Evolutionary conservation across 2,113 vertebrate genomes (phyloP), one percentile per base, ranked within the genome.

Genomic region (Forbesichthys agassizii): DNA sequence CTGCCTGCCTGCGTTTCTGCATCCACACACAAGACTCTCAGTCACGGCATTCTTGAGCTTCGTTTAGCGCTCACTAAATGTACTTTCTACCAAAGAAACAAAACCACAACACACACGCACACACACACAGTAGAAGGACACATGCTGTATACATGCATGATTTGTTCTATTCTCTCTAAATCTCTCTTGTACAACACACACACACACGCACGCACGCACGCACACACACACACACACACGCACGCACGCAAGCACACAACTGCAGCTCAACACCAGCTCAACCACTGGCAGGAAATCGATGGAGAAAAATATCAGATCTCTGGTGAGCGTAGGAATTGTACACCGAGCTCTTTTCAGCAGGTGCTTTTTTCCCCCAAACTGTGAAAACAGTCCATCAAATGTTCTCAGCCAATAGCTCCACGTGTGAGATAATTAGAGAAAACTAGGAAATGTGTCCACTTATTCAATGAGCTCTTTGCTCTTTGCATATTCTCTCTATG

Each of bases 261-360:
- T 61, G 59, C 59, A 74, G 71, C 66, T 73, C 68, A 78, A 66
- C 75, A 72, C 75, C 72, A 74, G 72, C 86, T 84, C 71, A 64
- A 61, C 70, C 75, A 71, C 81, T 75, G 81, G 78, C 86, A 85
- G 82, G 72, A 85, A 84, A 88, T 88, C 86, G 67, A 88, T 87
- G 71, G 68, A 78, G 75, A 73, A 74, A 86, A 84, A 87, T 78
- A 84, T 81, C 86, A 84, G 66, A 78, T 82, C 68, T 80, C 85
- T 77, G 56, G 69, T 75, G 83, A 74, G 77, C 7, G 56, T 74
- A 72, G 69, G 64, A 72, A 82, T 48, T 42, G 61, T 67, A 58
- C 61, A 60, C 65, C 1, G 18, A 13, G 20, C 65, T 71, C 61
- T 61, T 67, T 8, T 74, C 71, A 73, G 9, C 46, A 46, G 13